Evolutionary conservation across 1,140 invertebrate species (phyloP).

Genomic region (Manduca sexta): DNA sequence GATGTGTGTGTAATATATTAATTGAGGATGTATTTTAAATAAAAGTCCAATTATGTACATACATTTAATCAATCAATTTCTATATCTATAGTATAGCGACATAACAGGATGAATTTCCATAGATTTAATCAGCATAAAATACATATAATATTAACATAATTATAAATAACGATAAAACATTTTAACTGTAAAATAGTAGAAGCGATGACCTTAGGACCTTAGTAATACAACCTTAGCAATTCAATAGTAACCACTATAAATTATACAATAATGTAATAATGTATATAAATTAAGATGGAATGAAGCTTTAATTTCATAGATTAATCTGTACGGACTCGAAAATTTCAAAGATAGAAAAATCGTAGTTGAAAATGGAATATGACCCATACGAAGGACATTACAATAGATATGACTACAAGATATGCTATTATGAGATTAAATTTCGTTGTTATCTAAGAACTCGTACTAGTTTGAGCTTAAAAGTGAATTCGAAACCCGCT

Average conservation of each 20-base stretch:
- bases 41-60: constrained; percentile 17
- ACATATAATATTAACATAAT: constrained; percentile 7
- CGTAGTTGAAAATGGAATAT: constrained; percentile 4
- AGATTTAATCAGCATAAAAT: constrained; percentile 13
- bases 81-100: constrained; percentile 21
- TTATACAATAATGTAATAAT: not conserved
- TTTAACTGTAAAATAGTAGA: too few relatives aligned
- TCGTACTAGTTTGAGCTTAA: constrained; percentile 24
- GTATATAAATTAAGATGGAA: not conserved
- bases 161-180: constrained; percentile 2
- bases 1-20: not conserved
- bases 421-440: constrained; percentile 17
- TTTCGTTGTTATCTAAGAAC: constrained; percentile 31
- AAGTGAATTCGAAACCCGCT: constrained; percentile 23
- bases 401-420: not conserved
- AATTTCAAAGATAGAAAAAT: not conserved
- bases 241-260: too few relatives aligned
- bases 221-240: too few relatives aligned
- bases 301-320: too few relatives aligned
- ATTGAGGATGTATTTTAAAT: constrained; percentile 1
- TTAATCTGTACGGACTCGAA: too few relatives aligned
- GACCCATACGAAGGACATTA: too few relatives aligned
- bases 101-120: constrained; percentile 14
- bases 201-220: too few relatives aligned
- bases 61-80: constrained; percentile 19